A percentile compares a stretch with the other conserved stretches of the same genome.
Evolutionary conservation across 2,888 invertebrate species (phyloP).

Genomic region (Lasioglossum malachurum): DNA sequence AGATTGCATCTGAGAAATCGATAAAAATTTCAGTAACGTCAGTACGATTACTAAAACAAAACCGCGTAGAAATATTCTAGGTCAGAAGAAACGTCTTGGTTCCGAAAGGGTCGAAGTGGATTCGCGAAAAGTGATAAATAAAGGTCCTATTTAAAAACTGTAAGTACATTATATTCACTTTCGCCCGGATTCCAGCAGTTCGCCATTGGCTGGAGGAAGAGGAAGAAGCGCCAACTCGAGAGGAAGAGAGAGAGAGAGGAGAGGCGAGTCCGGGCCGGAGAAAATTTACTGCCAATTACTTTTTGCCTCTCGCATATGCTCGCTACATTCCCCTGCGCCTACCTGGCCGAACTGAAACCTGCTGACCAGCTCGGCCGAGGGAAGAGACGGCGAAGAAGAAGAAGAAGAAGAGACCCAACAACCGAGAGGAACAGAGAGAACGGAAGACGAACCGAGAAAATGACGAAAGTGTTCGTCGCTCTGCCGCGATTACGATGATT

Average conservation of each 20-base stretch:
- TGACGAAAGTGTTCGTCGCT: constrained; percentile 31
- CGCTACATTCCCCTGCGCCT: constrained; percentile 51
- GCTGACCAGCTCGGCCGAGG: constrained; percentile 14
- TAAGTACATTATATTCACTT: neutral
- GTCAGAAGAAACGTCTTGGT: neutral
- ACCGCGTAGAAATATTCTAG: neutral
- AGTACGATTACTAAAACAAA: neutral
- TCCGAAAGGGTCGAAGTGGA: neutral
- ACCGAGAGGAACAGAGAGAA: neutral
- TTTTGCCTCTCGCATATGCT: constrained; percentile 55
- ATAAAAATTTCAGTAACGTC: neutral
- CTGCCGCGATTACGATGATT: constrained; percentile 35
- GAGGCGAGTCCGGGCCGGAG: constrained; percentile 24
- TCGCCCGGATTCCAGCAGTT: neutral
- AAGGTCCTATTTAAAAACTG: neutral
- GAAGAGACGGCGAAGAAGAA: neutral
- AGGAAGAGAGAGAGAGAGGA: neutral
- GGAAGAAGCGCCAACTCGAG: constrained; percentile 34
- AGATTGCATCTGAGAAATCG: neutral
- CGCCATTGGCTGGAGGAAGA: neutral
- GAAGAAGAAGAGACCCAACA: neutral
- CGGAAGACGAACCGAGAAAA: constrained; percentile 10
- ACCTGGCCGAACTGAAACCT: constrained; percentile 58
- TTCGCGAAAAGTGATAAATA: constrained; percentile 1
- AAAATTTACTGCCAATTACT: constrained; percentile 73